These are phyloP conservation scores for Panulirus ornatus DNA, from an alignment of 1,140 invertebrate genomes.

Conservation along the genomic window DNA sequence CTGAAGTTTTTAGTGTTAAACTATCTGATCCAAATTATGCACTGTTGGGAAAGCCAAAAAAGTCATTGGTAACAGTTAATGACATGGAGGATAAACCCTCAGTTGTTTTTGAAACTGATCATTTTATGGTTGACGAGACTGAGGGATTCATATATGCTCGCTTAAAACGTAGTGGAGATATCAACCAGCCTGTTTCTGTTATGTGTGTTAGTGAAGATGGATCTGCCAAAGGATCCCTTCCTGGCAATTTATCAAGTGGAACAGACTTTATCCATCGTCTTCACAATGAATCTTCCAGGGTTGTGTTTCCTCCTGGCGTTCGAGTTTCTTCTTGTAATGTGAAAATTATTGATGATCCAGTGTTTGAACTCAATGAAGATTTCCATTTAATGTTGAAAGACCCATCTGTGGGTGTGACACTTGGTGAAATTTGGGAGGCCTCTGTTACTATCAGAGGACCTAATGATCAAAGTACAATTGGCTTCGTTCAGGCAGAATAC, in stretches of 20 bases:
- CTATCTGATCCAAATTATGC: slow-evolving; percentile 62
- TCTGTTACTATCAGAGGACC: slow-evolving; percentile 69
- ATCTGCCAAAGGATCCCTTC: slow-evolving; percentile 53
- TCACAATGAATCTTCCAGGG: slow-evolving; percentile 76
- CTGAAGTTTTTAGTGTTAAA: slow-evolving; percentile 62
- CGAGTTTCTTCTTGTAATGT: slow-evolving; percentile 77
- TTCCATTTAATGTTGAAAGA: slow-evolving; percentile 78
- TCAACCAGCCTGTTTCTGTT: slow-evolving; percentile 52
- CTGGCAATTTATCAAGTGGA: slow-evolving; percentile 58
- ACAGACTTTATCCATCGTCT: slow-evolving; percentile 79
- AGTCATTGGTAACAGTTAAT: slow-evolving; percentile 55
- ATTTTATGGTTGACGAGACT: slow-evolving; percentile 53
- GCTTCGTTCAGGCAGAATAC: slow-evolving; percentile 46
- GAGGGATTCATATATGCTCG: slow-evolving; percentile 56
- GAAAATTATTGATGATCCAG: slow-evolving; percentile 79
- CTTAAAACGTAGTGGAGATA: slow-evolving; percentile 62
- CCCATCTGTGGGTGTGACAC: slow-evolving; percentile 70
- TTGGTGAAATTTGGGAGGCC: slow-evolving; percentile 49
- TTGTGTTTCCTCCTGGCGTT: slow-evolving; percentile 77
- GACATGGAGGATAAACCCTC: slow-evolving; percentile 64
- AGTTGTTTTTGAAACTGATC: slow-evolving; percentile 61
- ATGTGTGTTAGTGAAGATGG: slow-evolving; percentile 72
- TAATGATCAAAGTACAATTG: slow-evolving; percentile 69
- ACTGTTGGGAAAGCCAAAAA: slow-evolving; percentile 60
- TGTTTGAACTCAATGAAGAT: slow-evolving; percentile 78